These are phyloP conservation scores for Laticauda colubrina DNA, from an alignment of 2,113 vertebrate species.

Conservation along the genomic window DNA sequence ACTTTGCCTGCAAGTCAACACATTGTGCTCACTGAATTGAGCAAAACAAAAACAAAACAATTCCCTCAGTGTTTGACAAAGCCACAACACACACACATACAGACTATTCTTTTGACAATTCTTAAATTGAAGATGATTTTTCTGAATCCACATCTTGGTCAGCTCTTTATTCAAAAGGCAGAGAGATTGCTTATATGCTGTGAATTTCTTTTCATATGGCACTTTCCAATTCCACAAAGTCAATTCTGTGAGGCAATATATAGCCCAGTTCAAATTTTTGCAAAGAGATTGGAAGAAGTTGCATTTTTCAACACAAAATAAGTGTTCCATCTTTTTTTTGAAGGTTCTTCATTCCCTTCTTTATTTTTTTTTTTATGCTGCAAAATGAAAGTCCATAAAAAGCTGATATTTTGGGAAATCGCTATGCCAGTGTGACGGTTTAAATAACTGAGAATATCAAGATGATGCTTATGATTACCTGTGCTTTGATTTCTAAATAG, in stretches of 20 bases:
- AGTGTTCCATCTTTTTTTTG: not conserved
- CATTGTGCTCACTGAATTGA: not conserved
- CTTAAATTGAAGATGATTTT: not conserved
- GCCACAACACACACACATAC: not conserved
- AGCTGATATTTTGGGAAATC: not conserved
- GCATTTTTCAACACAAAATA: not conserved
- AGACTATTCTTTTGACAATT: not conserved
- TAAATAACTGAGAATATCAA: not conserved
- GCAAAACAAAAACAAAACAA: not conserved
- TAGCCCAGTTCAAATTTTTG: not conserved
- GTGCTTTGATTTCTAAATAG: not conserved
- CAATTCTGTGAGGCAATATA: not conserved
- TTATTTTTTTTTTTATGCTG: not conserved
- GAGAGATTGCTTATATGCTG: not conserved
- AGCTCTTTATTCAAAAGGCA: not conserved
- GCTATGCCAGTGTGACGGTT: not conserved
- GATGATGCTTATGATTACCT: not conserved
- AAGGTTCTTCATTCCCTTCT: not conserved
- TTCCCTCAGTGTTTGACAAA: not conserved
- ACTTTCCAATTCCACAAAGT: not conserved
- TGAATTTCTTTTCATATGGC: not conserved
- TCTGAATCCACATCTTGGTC: not conserved
- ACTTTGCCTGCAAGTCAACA: not conserved
- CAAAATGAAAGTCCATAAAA: not conserved
- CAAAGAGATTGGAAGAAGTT: not conserved